phyloP scores from a whole-genome alignment of 2,113 vertebrate species.

The Sturnira hondurensis region DNA sequence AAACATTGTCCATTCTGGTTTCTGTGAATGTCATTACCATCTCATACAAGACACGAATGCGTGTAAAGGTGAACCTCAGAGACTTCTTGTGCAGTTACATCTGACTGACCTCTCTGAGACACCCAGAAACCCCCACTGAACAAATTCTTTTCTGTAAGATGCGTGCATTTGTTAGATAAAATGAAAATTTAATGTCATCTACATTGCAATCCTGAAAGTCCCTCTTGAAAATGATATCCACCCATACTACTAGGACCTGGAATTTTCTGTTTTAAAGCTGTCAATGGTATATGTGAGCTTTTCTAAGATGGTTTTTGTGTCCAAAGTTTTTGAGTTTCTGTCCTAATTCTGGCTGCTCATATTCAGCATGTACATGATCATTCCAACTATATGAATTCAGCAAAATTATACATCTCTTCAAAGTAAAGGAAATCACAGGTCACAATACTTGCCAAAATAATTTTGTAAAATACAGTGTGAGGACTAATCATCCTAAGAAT shows the following conservation, averaged over 20 bases:
- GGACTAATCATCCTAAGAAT: not conserved
- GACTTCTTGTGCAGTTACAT: not conserved
- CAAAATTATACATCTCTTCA: not conserved
- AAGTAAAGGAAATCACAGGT: not conserved
- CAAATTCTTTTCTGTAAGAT: not conserved
- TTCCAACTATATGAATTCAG: not conserved
- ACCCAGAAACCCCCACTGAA: not conserved
- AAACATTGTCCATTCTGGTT: not conserved
- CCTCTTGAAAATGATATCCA: not conserved
- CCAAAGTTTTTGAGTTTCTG: not conserved
- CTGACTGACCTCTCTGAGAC: not conserved
- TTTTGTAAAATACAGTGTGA: not conserved
- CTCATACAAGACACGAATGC: not conserved
- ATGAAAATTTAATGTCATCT: not conserved
- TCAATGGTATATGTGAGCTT: not conserved
- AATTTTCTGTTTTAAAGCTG: not conserved
- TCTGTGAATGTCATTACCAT: not conserved
- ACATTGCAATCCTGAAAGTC: not conserved
- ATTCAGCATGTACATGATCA: not conserved
- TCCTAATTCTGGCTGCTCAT: not conserved
- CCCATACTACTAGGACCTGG: not conserved
- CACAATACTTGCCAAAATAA: not conserved
- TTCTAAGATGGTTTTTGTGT: conserved; percentile 1
- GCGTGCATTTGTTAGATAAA: not conserved
- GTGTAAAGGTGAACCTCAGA: not conserved